Base-by-base conservation (phyloP, 1,140 invertebrate genomes). In the Eriosoma lanigerum region DNA sequence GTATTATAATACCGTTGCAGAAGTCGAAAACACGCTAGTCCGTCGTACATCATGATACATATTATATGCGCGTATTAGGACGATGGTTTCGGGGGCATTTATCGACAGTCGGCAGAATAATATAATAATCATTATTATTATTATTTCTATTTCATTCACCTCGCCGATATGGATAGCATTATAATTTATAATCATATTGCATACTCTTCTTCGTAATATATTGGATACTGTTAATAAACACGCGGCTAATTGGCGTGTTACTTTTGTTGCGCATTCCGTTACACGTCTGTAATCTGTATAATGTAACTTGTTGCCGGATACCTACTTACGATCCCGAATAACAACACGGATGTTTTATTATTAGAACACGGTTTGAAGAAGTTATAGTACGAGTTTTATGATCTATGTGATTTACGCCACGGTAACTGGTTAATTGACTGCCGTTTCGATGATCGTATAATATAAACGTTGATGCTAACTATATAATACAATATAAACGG, bases 161-260 rank as follows among this genome's bases (percentile, higher is more conserved):
- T 13, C 1, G 26, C 21, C 5, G 12, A 24, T 26, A 26, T 29
- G 24, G 5, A 29, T 26, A 58, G 21, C 15, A 58, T 6, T 58
- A 26, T 15, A 58, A 58, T 24, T 58, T 29, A n/a, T 29, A 24
- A 56, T 56, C 3, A 29, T 32, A 62, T 3, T 62, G 32, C n/a
- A 29, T 12, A 62, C 60, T 32, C 60, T 48, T 48, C 46, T 48
- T 15, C 46, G 29, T 19, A 29, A 21, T 48, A 17, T 60, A 76
- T 44, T 21, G 52, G 72, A 44, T 68, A 68, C 72, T 8, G 19
- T 48, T 54, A 58, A 76, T 76, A 60, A 32, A 58, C 75, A 48
- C 75, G 48, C 75, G 21, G 44, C 56, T 78, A 62, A 78, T 78
- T 78, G 75, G 56, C 75, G 75, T 78, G 73, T 78, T 78, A 78